phyloP scores from a whole-genome alignment of 2,113 vertebrate species.

The Paramormyrops kingsleyae region DNA sequence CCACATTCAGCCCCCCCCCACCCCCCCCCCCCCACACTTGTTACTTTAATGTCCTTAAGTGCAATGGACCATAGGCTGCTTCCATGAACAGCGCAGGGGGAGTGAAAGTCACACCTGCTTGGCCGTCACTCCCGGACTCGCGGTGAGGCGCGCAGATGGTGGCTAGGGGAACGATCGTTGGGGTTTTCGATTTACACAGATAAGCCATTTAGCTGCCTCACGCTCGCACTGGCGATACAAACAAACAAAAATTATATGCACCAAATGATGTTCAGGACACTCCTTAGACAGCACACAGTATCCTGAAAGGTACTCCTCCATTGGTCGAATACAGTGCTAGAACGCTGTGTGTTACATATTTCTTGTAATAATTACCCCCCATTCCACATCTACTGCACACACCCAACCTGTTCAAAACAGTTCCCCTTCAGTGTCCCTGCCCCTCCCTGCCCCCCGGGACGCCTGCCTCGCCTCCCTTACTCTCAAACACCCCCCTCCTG shows the following conservation, averaged over 20 bases:
- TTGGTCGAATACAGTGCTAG: not conserved
- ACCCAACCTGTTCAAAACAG: not conserved
- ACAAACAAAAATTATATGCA: not conserved
- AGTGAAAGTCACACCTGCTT: not conserved
- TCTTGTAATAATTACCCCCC: not conserved
- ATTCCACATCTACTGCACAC: not conserved
- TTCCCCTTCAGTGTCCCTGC: not conserved
- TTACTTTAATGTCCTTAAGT: not conserved
- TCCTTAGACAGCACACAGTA: not conserved
- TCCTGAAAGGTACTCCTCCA: not conserved
- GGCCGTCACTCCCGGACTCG: not conserved
- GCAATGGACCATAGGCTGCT: not conserved
- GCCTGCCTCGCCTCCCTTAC: not conserved
- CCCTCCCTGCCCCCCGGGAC: not conserved
- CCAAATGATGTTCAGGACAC: not conserved
- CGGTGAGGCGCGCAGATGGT: not conserved
- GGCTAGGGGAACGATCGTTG: not conserved
- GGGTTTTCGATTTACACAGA: not conserved
- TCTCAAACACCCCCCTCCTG: conserved; percentile 52
- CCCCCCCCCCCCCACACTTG: not conserved
- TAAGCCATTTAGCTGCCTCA: not conserved
- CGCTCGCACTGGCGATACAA: not conserved
- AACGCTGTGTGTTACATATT: not conserved
- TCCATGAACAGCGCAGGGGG: not conserved
- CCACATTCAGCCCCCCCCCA: not conserved